These are phyloP conservation scores for Eleginops maclovinus DNA, from an alignment of 2,113 vertebrate genomes.

Conservation along the genomic window DNA sequence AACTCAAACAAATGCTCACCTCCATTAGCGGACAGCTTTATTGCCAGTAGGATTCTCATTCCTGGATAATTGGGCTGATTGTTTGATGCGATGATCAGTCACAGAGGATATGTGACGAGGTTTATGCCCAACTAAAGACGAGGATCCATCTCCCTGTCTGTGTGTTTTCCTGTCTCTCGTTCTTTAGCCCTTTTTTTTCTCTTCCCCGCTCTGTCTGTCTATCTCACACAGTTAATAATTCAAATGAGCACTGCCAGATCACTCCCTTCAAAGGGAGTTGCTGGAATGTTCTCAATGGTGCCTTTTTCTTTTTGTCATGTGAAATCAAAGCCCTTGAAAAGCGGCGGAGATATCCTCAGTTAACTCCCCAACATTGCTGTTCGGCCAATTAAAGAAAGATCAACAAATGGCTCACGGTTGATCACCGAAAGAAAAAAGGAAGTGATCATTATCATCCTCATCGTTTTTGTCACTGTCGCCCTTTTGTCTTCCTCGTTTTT, in stretches of 20 bases:
- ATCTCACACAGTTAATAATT: slow-evolving; percentile 77
- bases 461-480: slow-evolving; percentile 49
- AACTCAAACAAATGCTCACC: slow-evolving; percentile 38
- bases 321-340: slow-evolving; percentile 76
- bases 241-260: slow-evolving; percentile 77
- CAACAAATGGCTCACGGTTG: slow-evolving; percentile 58
- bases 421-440: slow-evolving; percentile 41
- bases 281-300: slow-evolving; percentile 73
- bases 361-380: slow-evolving; percentile 54
- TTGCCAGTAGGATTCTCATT: slow-evolving; percentile 13
- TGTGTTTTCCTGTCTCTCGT: slow-evolving; percentile 47
- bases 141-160: slow-evolving; percentile 49
- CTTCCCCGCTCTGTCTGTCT: slow-evolving; percentile 31
- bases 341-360: slow-evolving; percentile 58
- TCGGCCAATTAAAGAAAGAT: slow-evolving; percentile 72
- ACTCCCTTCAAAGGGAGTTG: slow-evolving; percentile 75
- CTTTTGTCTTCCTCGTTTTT: slow-evolving; percentile 59
- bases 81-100: slow-evolving; percentile 58
- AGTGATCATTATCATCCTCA: slow-evolving; percentile 53
- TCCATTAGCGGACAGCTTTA: slow-evolving; percentile 35
- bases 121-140: slow-evolving; percentile 39
- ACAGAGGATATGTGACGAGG: background rate
- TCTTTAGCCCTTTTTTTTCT: slow-evolving; percentile 39
- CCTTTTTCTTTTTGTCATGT: slow-evolving; percentile 75
- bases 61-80: slow-evolving; percentile 50